A percentile compares a stretch with the other conserved stretches of the same genome.
Conservation (phyloP, 2,888 invertebrate genomes). For the Folsomia candida region DNA sequence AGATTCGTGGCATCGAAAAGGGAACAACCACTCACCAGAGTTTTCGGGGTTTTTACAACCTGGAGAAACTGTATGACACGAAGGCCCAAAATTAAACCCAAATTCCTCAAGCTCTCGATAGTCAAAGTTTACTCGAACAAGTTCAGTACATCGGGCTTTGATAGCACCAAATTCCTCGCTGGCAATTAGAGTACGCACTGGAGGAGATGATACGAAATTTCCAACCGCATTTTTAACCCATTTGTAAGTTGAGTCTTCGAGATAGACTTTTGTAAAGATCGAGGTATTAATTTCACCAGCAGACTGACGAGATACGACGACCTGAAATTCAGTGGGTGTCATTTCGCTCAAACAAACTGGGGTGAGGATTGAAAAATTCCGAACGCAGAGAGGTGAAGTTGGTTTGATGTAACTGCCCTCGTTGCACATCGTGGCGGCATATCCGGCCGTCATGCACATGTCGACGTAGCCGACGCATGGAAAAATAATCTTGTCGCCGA, state of each 20-base stretch:
- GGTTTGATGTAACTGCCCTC: constrained; percentile 11
- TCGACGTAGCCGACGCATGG: constrained; percentile 28
- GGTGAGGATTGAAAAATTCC: constrained; percentile 8
- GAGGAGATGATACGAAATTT: background rate
- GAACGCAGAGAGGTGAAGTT: constrained; percentile 12
- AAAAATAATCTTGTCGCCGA: constrained; percentile 24
- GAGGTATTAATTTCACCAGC: background rate
- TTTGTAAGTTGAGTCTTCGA: background rate
- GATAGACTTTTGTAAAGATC: background rate
- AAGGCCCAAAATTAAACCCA: background rate
- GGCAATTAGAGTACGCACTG: background rate
- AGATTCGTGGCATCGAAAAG: background rate
- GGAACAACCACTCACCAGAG: background rate
- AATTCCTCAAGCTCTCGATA: background rate
- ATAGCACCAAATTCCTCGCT: background rate
- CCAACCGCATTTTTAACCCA: constrained; percentile 3
- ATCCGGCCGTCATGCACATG: constrained; percentile 22
- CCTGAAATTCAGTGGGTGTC: constrained; percentile 9
- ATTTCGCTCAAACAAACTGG: constrained; percentile 18
- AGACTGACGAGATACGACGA: background rate
- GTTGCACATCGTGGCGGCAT: constrained; percentile 2
- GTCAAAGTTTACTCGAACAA: background rate
- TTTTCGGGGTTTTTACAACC: background rate
- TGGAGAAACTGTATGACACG: background rate
- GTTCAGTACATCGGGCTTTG: background rate